Base-by-base conservation (phyloP, 1,140 invertebrate species). In the Drosophila pruinosa region DNA sequence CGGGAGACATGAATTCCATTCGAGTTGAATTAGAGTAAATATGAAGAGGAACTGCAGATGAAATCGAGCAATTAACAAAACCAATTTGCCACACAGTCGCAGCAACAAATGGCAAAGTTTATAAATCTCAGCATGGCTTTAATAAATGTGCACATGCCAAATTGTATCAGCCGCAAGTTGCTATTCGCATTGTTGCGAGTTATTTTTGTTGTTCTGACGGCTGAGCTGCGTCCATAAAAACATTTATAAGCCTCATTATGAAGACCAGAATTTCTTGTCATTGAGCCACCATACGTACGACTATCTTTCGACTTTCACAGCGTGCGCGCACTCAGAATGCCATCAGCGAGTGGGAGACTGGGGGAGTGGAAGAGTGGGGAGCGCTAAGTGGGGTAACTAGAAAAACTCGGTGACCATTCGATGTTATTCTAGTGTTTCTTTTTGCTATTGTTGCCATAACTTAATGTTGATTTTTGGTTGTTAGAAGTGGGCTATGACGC, bases 181-280 rank as follows among this genome's bases (percentile, higher is more conserved):
- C 14, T 61, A 8, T 19, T 34, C 21, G 31, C 26, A 70, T 64
- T 62, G 48, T 70, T 41, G 64, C 38, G 12, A 26, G 45, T 26
- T 58, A 68, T 71, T 67, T 38, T 75, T 75, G 72, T 76, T 81
- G 36, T 74, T 73, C 57, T 71, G 69, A 48, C 62, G 53, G 71
- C 73, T 80, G 61, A 81, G 74, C 81, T 61, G 69, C 77, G 53
- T 50, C 82, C 82, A 88, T 82, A 88, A 86, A 81, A 86, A 75
- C 82, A 86, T 86, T 86, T 86, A 86, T 86, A 86, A 86, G 82
- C 67, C 82, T 86, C 82, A 86, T 86, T 86, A 86, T 86, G 83
- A 86, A 86, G 82, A 86, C 78, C 78, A 82, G 82, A 86, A 88
- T 88, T 86, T 86, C 82, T 82, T 82, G 82, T 88, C 82, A 86